Evolutionary conservation across 1,140 invertebrate species (phyloP).

Genomic region (Bombus pascuorum): DNA sequence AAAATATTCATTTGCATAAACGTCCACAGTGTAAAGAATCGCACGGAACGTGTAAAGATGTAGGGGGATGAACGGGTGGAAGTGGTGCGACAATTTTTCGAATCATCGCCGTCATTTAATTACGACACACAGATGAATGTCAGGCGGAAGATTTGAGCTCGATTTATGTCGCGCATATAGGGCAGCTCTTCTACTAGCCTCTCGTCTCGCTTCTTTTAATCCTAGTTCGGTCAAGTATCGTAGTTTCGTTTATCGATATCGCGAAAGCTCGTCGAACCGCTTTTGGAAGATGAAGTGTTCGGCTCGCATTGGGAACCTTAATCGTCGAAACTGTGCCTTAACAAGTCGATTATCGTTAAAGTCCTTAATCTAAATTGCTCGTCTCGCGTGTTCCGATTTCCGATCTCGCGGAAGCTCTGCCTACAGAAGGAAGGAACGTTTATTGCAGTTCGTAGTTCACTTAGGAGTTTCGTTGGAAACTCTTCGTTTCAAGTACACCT

Average conservation of each 20-base stretch:
- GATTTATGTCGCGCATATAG: no score
- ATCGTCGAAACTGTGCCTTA: not conserved
- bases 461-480: not conserved
- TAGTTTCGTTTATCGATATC: not conserved
- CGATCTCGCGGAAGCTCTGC: not conserved
- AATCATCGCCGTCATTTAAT: not conserved
- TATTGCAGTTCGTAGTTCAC: not conserved
- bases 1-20: no score
- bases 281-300: not conserved
- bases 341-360: not conserved
- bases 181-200: not conserved
- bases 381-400: not conserved
- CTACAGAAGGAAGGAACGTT: not conserved
- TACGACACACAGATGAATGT: not conserved
- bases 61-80: no score
- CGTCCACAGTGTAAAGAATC: no score
- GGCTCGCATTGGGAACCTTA: not conserved
- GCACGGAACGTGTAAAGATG: no score
- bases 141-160: not conserved
- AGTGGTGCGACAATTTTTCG: no score
- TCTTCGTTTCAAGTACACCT: no score
- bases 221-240: no score
- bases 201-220: not conserved
- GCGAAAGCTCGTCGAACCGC: not conserved
- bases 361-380: conserved; percentile 14